These are phyloP conservation scores for Coelinius sp. DNA, from an alignment of 2,888 invertebrate species.

Conservation along the genomic window DNA sequence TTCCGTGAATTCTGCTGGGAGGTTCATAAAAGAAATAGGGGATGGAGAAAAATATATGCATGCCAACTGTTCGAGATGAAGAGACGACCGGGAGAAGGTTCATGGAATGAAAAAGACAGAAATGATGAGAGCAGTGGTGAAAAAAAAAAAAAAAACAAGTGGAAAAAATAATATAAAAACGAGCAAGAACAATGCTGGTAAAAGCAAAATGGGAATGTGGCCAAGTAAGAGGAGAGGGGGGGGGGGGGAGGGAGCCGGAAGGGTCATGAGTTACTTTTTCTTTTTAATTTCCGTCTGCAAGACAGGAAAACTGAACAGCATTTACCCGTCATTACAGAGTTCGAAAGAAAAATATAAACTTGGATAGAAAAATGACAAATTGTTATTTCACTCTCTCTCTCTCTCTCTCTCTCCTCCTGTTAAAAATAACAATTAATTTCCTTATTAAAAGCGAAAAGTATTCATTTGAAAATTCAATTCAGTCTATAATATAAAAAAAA, in stretches of 20 bases:
- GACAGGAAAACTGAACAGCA: not conserved
- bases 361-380: not conserved
- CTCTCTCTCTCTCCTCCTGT: too few relatives aligned
- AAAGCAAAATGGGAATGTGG: constrained; percentile 38
- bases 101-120: constrained; percentile 22
- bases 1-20: constrained; percentile 4
- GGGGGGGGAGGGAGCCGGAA: constrained; percentile 10
- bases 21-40: not conserved
- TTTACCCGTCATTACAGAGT: constrained; percentile 9
- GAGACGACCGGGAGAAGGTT: constrained; percentile 13
- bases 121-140: constrained; percentile 29
- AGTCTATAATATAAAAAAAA: not conserved
- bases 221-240: constrained; percentile 15
- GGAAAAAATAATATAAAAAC: constrained; percentile 1
- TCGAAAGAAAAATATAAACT: not conserved
- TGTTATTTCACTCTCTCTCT: not conserved
- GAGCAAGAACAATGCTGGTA: constrained; percentile 27
- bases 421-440: not conserved
- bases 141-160: constrained; percentile 3
- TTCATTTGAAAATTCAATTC: not conserved
- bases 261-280: constrained; percentile 18
- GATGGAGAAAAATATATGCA: not conserved
- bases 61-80: constrained; percentile 11
- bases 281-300: not conserved
- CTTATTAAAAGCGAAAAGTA: not conserved